Evolutionary conservation across 2,113 vertebrate species (phyloP), one percentile per base, ranked within the genome.

Genomic region (Pycnonotus jocosus): DNA sequence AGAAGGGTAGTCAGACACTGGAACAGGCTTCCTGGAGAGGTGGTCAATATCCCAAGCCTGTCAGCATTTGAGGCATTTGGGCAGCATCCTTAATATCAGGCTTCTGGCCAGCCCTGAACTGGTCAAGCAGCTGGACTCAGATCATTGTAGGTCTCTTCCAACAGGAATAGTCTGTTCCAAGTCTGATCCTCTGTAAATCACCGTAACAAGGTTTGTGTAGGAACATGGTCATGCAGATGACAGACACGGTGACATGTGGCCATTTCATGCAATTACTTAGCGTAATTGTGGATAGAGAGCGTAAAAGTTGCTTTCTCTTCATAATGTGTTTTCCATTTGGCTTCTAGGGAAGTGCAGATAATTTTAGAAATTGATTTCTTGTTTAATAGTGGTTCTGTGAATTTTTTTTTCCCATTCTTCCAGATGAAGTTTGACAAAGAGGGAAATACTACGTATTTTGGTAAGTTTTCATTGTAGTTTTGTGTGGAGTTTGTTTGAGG

Each of bases 381-480:
- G 33, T 40, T 66, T 77, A 68, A 6, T 45, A n/a, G 11, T n/a
- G 42, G 7, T 40, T 66, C 20, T 60, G 23, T 91, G 25, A 83
- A 25, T 5, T 15, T 42, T 38, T 6, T 86, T 82, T 54, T 88
- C 42, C 11, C 1, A n/a, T 71, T 70, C 31, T 70, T 89, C 87
- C 96, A 99, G 99, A 99, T 99, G 98, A 99, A 98, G 92, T 98
- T 99, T 97, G 99, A 99, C 95, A 98, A 98, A 92, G 97, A 98
- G 8, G 99, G 99, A 92, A 99, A 98, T 47, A 97, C 99, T 33
- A 98, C 98, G 33, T 98, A 98, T 64, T 99, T 99, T 97, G 99
- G 99, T 99, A 95, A 98, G 99, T 98, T 85, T 74, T 81, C 24
- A 6, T 9, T 64, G 38, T 45, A 40, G 18, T 38, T 80, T 73